These are phyloP conservation scores for Drosophila santomea DNA, from an alignment of 1,140 invertebrate genomes.

Conservation along the genomic window DNA sequence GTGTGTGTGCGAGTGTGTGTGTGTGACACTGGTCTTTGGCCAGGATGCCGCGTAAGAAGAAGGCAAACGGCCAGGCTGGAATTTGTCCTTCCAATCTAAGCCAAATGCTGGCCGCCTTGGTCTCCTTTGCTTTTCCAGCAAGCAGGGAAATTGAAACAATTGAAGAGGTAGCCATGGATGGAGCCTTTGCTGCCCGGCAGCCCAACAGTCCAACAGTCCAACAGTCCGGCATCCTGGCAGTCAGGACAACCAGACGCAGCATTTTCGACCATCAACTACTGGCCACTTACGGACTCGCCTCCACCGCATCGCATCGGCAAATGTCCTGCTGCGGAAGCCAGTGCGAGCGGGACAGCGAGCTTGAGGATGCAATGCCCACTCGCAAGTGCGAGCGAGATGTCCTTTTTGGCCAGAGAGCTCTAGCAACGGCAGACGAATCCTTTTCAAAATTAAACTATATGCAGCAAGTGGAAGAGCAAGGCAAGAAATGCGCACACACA, in stretches of 20 bases:
- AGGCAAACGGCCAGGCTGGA: constrained; percentile 73
- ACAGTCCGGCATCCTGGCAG: constrained; percentile 28
- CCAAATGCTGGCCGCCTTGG: constrained; percentile 64
- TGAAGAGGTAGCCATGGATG: constrained; percentile 65
- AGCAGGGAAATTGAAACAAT: constrained; percentile 80
- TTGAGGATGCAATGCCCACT: neutral
- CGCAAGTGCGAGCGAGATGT: constrained; percentile 34
- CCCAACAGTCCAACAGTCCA: constrained; percentile 18
- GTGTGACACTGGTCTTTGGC: constrained; percentile 20
- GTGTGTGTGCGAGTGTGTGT: constrained; percentile 13
- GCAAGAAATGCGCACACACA: constrained; percentile 59
- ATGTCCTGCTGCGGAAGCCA: constrained; percentile 44
- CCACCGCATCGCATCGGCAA: constrained; percentile 55
- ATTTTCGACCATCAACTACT: constrained; percentile 82
- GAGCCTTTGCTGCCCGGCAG: constrained; percentile 4
- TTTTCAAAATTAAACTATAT: constrained; percentile 83
- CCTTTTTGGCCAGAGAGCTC: constrained; percentile 58
- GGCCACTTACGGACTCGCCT: constrained; percentile 72
- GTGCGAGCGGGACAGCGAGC: constrained; percentile 14
- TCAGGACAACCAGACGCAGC: constrained; percentile 66
- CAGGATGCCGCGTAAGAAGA: constrained; percentile 80
- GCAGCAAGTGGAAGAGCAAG: constrained; percentile 65
- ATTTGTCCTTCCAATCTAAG: constrained; percentile 82
- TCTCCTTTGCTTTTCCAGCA: constrained; percentile 52
- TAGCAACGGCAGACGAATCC: constrained; percentile 77